Evolutionary conservation across 2,888 invertebrate species (phyloP).

Genomic region (Eupsilia transversa): DNA sequence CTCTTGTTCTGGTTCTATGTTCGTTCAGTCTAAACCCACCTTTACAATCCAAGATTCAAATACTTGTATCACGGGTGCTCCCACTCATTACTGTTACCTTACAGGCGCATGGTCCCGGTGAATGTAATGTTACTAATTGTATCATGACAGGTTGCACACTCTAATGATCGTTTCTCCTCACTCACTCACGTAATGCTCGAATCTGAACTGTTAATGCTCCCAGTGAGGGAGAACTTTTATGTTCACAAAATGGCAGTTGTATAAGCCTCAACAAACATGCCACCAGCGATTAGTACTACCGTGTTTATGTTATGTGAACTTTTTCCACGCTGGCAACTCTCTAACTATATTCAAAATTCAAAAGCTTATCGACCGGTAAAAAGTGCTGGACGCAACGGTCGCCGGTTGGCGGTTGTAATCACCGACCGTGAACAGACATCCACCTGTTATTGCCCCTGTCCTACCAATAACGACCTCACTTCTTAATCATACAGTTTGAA

Average conservation of each 20-base stretch:
- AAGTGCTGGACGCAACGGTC: conserved; percentile 78
- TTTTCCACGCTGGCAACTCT: conserved; percentile 40
- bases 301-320: conserved; percentile 40
- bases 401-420: conserved; percentile 81
- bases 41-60: no score
- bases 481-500: conserved; percentile 37
- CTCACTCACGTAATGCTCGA: no score
- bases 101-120: no score
- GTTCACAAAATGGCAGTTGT: conserved; percentile 29
- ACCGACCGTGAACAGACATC: conserved; percentile 82
- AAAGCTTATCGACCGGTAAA: conserved; percentile 71
- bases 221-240: no score
- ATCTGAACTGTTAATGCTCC: no score
- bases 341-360: conserved; percentile 62
- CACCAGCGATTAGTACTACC: conserved; percentile 16
- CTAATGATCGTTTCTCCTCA: no score
- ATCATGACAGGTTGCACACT: no score
- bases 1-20: no score
- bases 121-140: no score
- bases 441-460: conserved; percentile 78
- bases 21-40: no score
- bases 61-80: no score
- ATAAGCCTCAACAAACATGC: conserved; percentile 25
- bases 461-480: conserved; percentile 54
- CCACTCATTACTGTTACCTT: no score